Evolutionary conservation across 2,888 invertebrate species (phyloP).

Genomic region (Zele albiditarsus): DNA sequence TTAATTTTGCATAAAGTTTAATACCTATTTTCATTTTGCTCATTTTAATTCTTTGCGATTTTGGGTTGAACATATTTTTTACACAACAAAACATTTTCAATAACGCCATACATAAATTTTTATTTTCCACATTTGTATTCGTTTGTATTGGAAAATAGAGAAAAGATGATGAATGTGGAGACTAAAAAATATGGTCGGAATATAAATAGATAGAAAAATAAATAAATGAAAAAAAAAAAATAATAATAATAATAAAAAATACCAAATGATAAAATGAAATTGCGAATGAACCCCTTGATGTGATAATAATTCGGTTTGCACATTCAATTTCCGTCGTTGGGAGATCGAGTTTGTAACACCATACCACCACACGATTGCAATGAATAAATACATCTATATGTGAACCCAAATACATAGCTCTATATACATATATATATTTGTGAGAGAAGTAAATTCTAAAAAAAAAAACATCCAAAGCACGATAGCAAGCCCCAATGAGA

Average conservation of each 20-base stretch:
- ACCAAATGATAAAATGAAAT: not conserved
- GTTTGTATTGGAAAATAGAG: no score
- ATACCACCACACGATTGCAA: conserved; percentile 17
- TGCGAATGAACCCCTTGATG: conserved; percentile 8
- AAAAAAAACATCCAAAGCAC: conserved; percentile 24
- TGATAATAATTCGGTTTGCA: conserved; percentile 32
- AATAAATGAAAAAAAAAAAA: conserved; percentile 8
- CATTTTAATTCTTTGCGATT: no score
- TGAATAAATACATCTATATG: conserved; percentile 13
- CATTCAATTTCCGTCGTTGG: conserved; percentile 37
- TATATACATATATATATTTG: conserved; percentile 14
- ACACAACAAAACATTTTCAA: no score
- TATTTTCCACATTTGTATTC: no score
- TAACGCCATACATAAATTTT: no score
- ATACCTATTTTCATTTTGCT: no score
- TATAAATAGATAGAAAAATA: not conserved
- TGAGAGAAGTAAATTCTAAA: conserved; percentile 10
- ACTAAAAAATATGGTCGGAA: not conserved
- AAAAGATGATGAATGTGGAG: not conserved
- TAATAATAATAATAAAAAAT: no score
- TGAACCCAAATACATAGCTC: not conserved
- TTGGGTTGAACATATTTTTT: no score
- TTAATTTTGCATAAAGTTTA: no score
- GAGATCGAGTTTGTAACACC: conserved; percentile 17
- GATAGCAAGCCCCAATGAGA: conserved; percentile 30